phyloP scores from a whole-genome alignment of 2,888 invertebrate genomes.

The Luperina nickerlii region DNA sequence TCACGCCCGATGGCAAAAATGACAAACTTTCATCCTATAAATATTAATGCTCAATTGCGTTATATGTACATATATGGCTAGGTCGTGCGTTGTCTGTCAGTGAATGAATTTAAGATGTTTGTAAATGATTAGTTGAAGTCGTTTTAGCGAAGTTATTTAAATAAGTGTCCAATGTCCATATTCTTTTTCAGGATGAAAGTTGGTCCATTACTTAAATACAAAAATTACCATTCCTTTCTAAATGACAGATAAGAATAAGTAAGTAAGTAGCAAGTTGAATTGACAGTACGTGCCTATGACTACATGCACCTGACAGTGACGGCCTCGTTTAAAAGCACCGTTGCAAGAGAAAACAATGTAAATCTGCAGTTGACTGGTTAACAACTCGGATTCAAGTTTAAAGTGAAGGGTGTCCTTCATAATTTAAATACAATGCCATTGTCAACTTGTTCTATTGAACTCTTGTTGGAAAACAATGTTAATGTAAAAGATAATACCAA shows the following conservation, averaged over 20 bases:
- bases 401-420: slow-evolving; percentile 35
- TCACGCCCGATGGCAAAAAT: too few species aligned
- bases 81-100: not conserved
- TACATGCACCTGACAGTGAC: not conserved
- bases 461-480: not conserved
- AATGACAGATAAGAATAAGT: slow-evolving; percentile 2
- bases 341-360: not conserved
- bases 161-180: not conserved
- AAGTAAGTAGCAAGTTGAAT: not conserved
- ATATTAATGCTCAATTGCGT: too few species aligned
- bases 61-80: not conserved
- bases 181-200: not conserved
- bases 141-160: not conserved
- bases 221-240: not conserved
- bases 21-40: too few species aligned
- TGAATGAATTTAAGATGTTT: not conserved
- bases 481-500: not conserved
- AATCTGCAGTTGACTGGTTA: not conserved
- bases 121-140: not conserved
- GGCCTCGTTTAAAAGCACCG: not conserved
- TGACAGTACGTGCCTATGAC: not conserved
- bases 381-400: not conserved
- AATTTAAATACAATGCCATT: slow-evolving; percentile 35
- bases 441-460: slow-evolving; percentile 14
- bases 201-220: not conserved